These are phyloP conservation scores for Xestia c-nigrum DNA, from an alignment of 2,888 invertebrate species.

Conservation along the genomic window DNA sequence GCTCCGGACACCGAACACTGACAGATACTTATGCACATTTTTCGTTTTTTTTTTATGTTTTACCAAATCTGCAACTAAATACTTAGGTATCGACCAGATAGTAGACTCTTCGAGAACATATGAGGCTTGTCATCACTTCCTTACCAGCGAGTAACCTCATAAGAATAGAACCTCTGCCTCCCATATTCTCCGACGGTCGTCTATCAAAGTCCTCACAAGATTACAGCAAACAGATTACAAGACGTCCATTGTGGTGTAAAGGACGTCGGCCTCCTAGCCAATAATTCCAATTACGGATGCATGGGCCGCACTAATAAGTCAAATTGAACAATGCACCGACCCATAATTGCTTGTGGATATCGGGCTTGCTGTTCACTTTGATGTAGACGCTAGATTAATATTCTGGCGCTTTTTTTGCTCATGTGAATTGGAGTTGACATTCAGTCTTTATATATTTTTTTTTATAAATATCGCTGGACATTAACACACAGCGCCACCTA, in stretches of 20 bases:
- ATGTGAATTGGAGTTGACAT: slow-evolving; percentile 15
- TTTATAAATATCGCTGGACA: no score
- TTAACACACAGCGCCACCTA: no score
- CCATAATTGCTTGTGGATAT: slow-evolving; percentile 80
- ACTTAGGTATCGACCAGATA: background rate
- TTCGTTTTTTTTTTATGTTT: background rate
- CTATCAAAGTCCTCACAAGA: slow-evolving; percentile 64
- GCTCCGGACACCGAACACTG: background rate
- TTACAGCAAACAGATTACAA: slow-evolving; percentile 69
- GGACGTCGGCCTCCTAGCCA: slow-evolving; percentile 67
- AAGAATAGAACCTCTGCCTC: background rate
- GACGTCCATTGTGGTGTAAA: slow-evolving; percentile 65
- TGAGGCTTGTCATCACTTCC: background rate
- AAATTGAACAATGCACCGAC: slow-evolving; percentile 84
- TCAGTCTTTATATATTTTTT: no score
- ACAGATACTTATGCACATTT: background rate
- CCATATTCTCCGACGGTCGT: slow-evolving; percentile 15
- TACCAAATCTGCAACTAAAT: background rate
- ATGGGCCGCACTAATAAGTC: slow-evolving; percentile 82
- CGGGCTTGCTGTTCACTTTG: slow-evolving; percentile 57
- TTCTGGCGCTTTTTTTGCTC: slow-evolving; percentile 31
- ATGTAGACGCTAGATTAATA: slow-evolving; percentile 20
- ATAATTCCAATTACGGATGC: slow-evolving; percentile 83
- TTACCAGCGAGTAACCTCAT: background rate
- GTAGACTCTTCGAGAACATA: background rate